A percentile compares a stretch with the other conserved stretches of the same genome.
Evolutionary conservation across 2,888 invertebrate genomes (phyloP).

Genomic region (Coronaproctus castanopsis): DNA sequence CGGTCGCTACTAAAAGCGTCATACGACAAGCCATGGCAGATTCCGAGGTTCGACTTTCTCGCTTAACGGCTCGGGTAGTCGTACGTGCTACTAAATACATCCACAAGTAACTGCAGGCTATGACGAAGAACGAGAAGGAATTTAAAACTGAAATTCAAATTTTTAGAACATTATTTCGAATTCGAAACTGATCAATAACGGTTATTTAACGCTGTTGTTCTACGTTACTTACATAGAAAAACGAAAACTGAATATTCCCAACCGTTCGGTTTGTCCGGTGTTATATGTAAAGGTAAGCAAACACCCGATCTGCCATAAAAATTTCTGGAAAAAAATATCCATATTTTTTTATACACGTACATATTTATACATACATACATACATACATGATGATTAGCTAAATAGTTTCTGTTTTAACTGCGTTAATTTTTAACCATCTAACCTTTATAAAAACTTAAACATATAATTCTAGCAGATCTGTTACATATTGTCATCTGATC

Average conservation of each 20-base stretch:
- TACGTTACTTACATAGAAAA: conserved; percentile 28
- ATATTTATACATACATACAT: too few species aligned
- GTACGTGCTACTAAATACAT: conserved; percentile 31
- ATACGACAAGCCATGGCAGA: conserved; percentile 31
- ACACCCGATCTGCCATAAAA: conserved; percentile 33
- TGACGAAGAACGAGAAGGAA: conserved; percentile 28
- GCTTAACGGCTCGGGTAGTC: conserved; percentile 27
- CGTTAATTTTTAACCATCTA: too few species aligned
- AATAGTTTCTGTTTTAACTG: too few species aligned
- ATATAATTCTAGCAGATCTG: too few species aligned
- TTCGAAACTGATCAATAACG: too few species aligned
- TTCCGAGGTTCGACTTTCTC: conserved; percentile 23
- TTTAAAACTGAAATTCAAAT: conserved; percentile 27
- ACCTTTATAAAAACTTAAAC: too few species aligned
- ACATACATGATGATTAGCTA: too few species aligned
- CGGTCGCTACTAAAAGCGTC: conserved; percentile 32
- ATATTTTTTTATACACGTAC: too few species aligned
- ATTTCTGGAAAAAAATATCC: conserved; percentile 19
- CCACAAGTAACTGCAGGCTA: conserved; percentile 30
- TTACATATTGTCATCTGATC: too few species aligned
- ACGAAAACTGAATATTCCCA: conserved; percentile 34
- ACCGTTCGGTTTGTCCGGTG: conserved; percentile 29
- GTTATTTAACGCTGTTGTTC: too few species aligned
- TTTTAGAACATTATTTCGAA: too few species aligned
- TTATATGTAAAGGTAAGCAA: conserved; percentile 32